Evolutionary conservation across 2,113 vertebrate genomes (phyloP).

Genomic region (Ranitomeya imitator): DNA sequence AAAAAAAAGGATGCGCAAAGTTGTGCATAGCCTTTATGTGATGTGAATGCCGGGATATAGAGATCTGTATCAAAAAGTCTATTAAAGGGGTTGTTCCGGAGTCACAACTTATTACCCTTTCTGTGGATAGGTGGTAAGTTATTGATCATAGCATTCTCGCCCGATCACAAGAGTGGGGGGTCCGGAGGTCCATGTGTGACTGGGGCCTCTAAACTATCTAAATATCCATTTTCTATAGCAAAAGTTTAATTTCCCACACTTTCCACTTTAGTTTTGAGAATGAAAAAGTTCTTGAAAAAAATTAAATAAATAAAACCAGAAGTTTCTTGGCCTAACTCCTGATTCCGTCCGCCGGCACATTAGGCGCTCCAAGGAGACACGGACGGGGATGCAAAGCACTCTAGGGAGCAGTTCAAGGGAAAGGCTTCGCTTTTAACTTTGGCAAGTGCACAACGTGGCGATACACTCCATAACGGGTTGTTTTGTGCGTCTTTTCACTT

Average conservation of each 20-base stretch:
- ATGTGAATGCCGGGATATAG: no score
- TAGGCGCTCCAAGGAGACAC: constrained; percentile 41
- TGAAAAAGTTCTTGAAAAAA: neutral
- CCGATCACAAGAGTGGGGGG: no score
- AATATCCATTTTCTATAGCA: neutral
- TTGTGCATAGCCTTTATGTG: no score
- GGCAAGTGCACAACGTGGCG: constrained; percentile 24
- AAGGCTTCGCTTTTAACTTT: constrained; percentile 35
- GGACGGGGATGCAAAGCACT: constrained; percentile 20
- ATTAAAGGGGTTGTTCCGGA: no score
- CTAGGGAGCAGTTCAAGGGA: constrained; percentile 39
- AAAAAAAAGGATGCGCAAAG: no score
- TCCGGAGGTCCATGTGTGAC: no score
- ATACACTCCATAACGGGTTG: constrained; percentile 17
- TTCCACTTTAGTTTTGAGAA: neutral
- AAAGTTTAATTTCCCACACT: neutral
- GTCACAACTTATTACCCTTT: no score
- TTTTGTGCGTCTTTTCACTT: constrained; percentile 20
- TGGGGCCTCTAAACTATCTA: no score
- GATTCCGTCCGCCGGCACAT: neutral
- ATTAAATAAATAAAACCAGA: neutral
- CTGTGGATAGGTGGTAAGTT: no score
- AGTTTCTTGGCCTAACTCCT: neutral
- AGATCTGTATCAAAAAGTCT: no score
- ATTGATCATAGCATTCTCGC: no score